phyloP scores from a whole-genome alignment of 2,888 invertebrate species.

The Acronicta aceris region DNA sequence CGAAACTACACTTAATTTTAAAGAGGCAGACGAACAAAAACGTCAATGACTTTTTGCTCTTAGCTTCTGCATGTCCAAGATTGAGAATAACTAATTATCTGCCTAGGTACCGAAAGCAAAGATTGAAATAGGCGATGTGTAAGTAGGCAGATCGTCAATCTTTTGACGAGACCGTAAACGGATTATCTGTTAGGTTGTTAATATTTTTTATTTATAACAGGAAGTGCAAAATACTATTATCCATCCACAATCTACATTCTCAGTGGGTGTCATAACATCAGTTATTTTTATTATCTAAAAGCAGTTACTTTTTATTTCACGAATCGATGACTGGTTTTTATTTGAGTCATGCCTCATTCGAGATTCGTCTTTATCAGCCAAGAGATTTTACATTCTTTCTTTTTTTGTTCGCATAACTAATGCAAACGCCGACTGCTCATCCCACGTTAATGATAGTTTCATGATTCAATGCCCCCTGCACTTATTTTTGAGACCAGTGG shows the following conservation, averaged over 20 bases:
- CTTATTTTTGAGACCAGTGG: constrained; percentile 22
- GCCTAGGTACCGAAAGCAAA: constrained; percentile 31
- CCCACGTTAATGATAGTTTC: constrained; percentile 64
- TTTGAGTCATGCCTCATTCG: constrained; percentile 72
- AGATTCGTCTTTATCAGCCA: constrained; percentile 63
- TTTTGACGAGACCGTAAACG: constrained; percentile 40
- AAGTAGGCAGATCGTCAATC: constrained; percentile 43
- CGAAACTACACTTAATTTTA: constrained; percentile 38
- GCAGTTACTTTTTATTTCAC: constrained; percentile 68
- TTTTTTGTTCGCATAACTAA: constrained; percentile 73
- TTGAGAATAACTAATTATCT: constrained; percentile 43
- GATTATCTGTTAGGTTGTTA: constrained; percentile 29
- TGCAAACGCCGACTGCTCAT: constrained; percentile 70
- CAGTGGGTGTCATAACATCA: constrained; percentile 66
- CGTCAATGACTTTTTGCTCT: constrained; percentile 44
- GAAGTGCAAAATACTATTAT: constrained; percentile 51
- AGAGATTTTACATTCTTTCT: constrained; percentile 60
- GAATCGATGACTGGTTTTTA: constrained; percentile 67
- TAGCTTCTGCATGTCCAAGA: constrained; percentile 32
- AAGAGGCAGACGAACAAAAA: constrained; percentile 49
- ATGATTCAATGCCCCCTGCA: constrained; percentile 51
- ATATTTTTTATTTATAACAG: constrained; percentile 55
- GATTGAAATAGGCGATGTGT: constrained; percentile 11
- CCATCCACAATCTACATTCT: constrained; percentile 59
- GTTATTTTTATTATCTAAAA: constrained; percentile 67